Percentiles rank a stretch among this genome's conserved stretches.
These are phyloP conservation scores for Drosophila malerkotliana DNA, from an alignment of 1,140 invertebrate genomes.

Conservation along the genomic window DNA sequence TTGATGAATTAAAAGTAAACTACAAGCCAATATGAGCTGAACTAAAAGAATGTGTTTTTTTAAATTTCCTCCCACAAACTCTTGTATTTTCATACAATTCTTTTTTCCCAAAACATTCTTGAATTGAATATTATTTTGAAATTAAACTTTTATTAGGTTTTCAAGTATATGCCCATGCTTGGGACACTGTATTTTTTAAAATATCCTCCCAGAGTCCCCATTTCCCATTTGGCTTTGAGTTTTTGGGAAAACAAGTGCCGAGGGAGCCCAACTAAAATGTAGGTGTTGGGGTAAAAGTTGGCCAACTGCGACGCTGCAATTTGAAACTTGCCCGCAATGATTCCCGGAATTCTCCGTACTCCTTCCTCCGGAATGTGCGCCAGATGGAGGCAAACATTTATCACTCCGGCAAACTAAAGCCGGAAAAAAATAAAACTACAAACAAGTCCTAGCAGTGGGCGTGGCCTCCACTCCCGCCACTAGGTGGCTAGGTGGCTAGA, in stretches of 20 bases:
- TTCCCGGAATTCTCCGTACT: constrained; percentile 15
- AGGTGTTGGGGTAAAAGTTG: constrained; percentile 22
- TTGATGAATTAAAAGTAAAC: constrained; percentile 68
- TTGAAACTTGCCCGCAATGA: constrained; percentile 34
- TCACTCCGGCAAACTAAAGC: constrained; percentile 20
- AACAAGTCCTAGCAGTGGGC: constrained; percentile 1
- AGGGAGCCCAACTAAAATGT: neutral
- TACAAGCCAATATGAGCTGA: constrained; percentile 40
- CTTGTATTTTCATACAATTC: too few relatives aligned
- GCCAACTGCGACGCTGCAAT: constrained; percentile 14
- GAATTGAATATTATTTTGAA: too few relatives aligned
- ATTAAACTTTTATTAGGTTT: too few relatives aligned
- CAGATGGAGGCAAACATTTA: constrained; percentile 33
- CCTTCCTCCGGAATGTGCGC: constrained; percentile 16
- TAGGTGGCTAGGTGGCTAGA: too few relatives aligned
- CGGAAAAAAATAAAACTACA: constrained; percentile 28
- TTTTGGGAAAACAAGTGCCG: neutral
- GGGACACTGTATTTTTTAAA: neutral
- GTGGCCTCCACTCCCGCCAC: neutral
- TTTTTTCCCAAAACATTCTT: too few relatives aligned
- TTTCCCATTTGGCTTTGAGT: constrained; percentile 20
- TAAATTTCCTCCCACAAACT: too few relatives aligned
- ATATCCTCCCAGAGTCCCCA: neutral
- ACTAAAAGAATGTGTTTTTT: neutral
- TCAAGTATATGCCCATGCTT: neutral